Evolutionary conservation across 2,797 vertebrate species (phyloP).

Genomic region (Mormyrops boulengeri): DNA sequence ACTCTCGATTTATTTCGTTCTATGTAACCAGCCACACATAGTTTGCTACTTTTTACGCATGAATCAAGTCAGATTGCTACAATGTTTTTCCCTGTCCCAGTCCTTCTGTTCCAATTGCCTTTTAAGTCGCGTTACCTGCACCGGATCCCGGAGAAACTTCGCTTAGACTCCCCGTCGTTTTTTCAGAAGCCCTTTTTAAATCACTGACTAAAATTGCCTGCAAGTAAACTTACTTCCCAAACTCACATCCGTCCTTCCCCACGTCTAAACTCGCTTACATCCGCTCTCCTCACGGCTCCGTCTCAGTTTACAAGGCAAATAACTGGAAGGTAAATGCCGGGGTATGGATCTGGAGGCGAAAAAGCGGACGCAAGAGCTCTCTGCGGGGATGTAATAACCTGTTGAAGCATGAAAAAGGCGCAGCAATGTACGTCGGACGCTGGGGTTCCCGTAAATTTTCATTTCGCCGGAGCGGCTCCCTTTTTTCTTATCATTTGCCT

Average conservation of each 20-base stretch:
- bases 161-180: not conserved
- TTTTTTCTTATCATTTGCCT: not conserved
- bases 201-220: not conserved
- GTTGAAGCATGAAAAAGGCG: not conserved
- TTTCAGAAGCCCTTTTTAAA: not conserved
- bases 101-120: not conserved
- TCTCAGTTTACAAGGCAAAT: not conserved
- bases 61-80: not conserved
- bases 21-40: not conserved
- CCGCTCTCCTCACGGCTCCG: not conserved
- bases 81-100: not conserved
- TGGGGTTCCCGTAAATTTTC: not conserved
- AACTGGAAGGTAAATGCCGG: not conserved
- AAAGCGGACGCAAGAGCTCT: not conserved
- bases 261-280: not conserved
- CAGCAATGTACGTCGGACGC: not conserved
- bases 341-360: not conserved
- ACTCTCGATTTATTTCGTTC: not conserved
- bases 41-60: not conserved
- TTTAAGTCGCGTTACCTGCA: not conserved
- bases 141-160: not conserved
- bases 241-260: not conserved
- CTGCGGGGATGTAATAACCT: slow-evolving; percentile 11
- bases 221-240: not conserved
- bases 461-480: not conserved